A percentile compares a stretch with the other conserved stretches of the same genome.
Conservation (phyloP, 2,113 vertebrate genomes). For the Myodes glareolus region DNA sequence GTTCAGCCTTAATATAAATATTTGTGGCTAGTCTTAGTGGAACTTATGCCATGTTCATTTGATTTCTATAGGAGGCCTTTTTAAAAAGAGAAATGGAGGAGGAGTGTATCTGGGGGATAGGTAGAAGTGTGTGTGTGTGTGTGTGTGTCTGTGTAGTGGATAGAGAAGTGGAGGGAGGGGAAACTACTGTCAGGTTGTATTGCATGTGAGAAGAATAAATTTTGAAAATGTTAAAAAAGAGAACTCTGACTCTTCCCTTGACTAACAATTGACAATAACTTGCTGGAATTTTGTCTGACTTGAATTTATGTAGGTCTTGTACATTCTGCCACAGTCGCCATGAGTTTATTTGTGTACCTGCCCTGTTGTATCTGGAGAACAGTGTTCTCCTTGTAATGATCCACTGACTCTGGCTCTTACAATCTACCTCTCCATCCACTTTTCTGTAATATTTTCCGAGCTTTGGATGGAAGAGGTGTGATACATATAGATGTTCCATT, state of each 20-base stretch:
- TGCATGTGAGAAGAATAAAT: background rate
- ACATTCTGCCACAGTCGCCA: background rate
- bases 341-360: background rate
- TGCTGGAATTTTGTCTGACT: background rate
- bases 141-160: too few relatives aligned
- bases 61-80: background rate
- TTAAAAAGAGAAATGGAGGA: background rate
- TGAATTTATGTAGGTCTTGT: background rate
- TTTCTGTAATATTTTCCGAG: background rate
- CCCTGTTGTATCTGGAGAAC: background rate
- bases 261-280: background rate
- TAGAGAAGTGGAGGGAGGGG: background rate
- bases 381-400: background rate
- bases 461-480: background rate
- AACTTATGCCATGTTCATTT: background rate
- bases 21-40: background rate
- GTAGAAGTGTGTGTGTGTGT: background rate
- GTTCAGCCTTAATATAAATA: background rate
- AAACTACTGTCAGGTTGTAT: background rate
- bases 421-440: background rate
- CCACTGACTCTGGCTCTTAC: background rate
- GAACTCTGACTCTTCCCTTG: background rate
- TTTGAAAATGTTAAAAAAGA: background rate
- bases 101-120: background rate
- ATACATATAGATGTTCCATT: too few relatives aligned